Percentiles rank a stretch among this genome's conserved stretches.
Evolutionary conservation across 2,113 vertebrate species (phyloP).

Genomic region (Chunga burmeisteri): DNA sequence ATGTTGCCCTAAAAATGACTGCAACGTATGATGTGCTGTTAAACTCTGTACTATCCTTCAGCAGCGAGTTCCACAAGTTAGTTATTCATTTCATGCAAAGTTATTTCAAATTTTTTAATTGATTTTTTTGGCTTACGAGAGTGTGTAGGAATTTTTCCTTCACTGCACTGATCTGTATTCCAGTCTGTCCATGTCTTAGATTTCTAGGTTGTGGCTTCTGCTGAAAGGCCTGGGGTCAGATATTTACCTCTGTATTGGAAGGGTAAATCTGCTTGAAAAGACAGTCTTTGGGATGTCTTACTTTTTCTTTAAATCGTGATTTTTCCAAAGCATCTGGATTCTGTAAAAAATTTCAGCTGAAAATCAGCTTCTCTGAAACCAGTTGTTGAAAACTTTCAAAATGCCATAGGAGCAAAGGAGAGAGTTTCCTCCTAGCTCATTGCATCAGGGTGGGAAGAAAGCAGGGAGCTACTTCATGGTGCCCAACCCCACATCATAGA

Average conservation of each 20-base stretch:
- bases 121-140: background rate
- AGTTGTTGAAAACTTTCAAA: background rate
- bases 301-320: background rate
- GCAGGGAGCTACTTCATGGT: background rate
- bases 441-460: background rate
- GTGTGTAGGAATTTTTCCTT: background rate
- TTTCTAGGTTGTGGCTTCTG: background rate
- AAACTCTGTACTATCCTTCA: background rate
- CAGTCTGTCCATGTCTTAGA: background rate
- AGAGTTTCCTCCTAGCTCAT: background rate
- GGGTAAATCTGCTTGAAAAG: background rate
- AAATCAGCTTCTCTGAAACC: background rate
- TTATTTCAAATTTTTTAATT: background rate
- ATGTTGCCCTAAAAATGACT: background rate
- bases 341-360: background rate
- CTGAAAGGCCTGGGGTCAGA: background rate
- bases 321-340: background rate
- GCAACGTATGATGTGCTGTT: background rate
- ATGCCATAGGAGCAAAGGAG: background rate
- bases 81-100: background rate
- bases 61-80: background rate
- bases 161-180: background rate
- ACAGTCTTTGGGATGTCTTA: background rate
- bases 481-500: rapidly evolving
- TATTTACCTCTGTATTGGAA: background rate